Base-by-base conservation (phyloP, 2,113 vertebrate genomes). In the Rhynchopsitta pachyrhyncha region DNA sequence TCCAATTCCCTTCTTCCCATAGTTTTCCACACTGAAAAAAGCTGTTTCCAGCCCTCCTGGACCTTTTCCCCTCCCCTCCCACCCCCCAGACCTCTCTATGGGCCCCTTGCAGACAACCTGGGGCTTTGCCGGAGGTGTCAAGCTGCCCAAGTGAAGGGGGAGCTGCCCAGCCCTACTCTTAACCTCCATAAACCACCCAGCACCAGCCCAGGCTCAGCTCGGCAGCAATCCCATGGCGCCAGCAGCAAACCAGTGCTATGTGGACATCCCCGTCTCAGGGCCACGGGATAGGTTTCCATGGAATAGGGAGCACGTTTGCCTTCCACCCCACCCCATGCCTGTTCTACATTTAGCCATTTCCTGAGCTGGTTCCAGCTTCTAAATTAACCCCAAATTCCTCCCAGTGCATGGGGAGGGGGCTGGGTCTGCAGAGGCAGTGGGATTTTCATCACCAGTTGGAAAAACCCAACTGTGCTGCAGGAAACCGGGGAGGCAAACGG, bases 291-390 rank as follows among this genome's bases (percentile, higher is more conserved):
- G 25, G 13, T 35, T 86, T 92, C 82, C 10, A 4, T 3, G 2
- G 73, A 62, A 25, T 2, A 3, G 33, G 49, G 23, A 90, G 6
- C 5, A 0, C 9, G 0, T 74, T 83, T 75, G 52, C 76, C 19
- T 76, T 92, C 37, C n/a, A 15, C 31, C 22, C 69, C 75, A 57
- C 39, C 52, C 73, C 73, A 17, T 7, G 64, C 33, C 77, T 82
- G 13, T 73, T 92, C 76, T 74, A 90, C 86, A 88, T 88, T 67
- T 86, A 92, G 76, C 27, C 4, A 8, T 68, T 94, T 93, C 79
- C 86, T 90, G 76, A 93, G 57, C 76, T 50, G 50, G 42, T 83
- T 94, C 80, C 92, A 96, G 66, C 24, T 92, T 83, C 44, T 41
- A 31, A 80, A 88, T 91, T 68, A 88, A 63, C n/a, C 88, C 74